Base-by-base conservation (phyloP, 2,113 vertebrate genomes). In the Colossoma macropomum region DNA sequence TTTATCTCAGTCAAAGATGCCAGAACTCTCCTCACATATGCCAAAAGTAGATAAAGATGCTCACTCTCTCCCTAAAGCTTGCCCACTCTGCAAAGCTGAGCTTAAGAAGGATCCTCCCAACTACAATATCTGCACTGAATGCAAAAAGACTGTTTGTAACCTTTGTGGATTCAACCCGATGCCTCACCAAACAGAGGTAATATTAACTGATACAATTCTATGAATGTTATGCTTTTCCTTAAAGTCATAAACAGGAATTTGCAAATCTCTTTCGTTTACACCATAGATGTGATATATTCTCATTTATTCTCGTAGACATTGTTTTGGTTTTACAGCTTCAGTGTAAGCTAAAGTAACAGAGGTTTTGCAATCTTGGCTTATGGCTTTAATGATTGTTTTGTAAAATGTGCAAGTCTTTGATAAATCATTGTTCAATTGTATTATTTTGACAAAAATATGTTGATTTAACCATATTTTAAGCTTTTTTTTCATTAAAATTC, bases 81-180 rank as follows among this genome's bases (percentile, higher is more conserved):
- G 96, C 84, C 96, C 94, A 11, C 93, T 97, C 70, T 97, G 96
- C 90, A 95, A 96, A 92, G 94, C 89, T 86, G 92, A 89, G 82
- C 92, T 97, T 79, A 96, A 94, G 63, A 89, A 92, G 86, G 95
- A 95, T 72, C 91, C 92, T 13, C 92, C 94, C 17, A 97, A 96
- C 91, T 97, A 94, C 85, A 95, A 87, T 63, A 94, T 91, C 0
- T 97, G 96, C 78, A 97, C 96, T 0, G 92, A 95, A 85, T 97
- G 96, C 93, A 95, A 95, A 92, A 93, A 92, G 0, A 86, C 90
- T 68, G 95, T 96, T 28, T 97, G 96, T 88, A 96, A 95, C 62
- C 93, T 95, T 73, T 97, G 96, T 95, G 96, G 96, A 93, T 97
- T 97, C 95, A 97, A 97, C 83, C 96, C 96, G 0, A 93, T 88